phyloP scores from a whole-genome alignment of 2,797 vertebrate species.

The Rhodeus uyekii region DNA sequence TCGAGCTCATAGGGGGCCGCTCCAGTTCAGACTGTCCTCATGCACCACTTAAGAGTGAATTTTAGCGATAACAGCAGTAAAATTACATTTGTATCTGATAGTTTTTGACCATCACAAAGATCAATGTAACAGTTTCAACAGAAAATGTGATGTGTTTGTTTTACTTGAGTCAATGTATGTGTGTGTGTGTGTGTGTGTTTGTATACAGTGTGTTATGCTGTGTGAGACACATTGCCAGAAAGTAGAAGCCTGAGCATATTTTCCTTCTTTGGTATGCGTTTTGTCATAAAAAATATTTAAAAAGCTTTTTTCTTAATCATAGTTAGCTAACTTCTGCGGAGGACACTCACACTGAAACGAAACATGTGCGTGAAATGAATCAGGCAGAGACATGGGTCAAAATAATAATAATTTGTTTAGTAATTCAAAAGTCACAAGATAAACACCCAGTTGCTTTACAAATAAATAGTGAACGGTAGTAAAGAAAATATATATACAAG shows the following conservation, averaged over 20 bases:
- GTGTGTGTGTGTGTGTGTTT: not conserved
- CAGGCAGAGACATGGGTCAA: too few species aligned
- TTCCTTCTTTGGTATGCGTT: not conserved
- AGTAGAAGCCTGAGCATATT: not conserved
- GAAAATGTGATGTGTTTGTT: not conserved
- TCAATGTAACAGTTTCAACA: not conserved
- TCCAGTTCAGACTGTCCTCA: slow-evolving; percentile 45
- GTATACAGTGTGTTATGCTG: not conserved
- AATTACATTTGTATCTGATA: slow-evolving; percentile 17
- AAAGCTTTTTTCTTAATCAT: not conserved
- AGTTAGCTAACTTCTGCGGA: not conserved
- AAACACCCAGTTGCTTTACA: too few species aligned
- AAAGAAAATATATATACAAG: too few species aligned
- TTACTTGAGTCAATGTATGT: not conserved
- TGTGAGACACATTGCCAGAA: not conserved
- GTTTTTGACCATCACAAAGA: not conserved
- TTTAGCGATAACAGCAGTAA: slow-evolving; percentile 5
- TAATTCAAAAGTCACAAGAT: too few species aligned
- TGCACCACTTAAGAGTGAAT: slow-evolving; percentile 21
- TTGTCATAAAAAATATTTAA: not conserved
- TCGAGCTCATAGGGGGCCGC: slow-evolving; percentile 45
- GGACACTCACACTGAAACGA: too few species aligned
- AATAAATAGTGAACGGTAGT: too few species aligned
- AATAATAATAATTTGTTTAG: too few species aligned
- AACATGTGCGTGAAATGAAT: too few species aligned